A percentile compares a stretch with the other conserved stretches of the same genome.
phyloP scores from a whole-genome alignment of 2,113 vertebrate genomes.

The Rhagologus leucostigma region DNA sequence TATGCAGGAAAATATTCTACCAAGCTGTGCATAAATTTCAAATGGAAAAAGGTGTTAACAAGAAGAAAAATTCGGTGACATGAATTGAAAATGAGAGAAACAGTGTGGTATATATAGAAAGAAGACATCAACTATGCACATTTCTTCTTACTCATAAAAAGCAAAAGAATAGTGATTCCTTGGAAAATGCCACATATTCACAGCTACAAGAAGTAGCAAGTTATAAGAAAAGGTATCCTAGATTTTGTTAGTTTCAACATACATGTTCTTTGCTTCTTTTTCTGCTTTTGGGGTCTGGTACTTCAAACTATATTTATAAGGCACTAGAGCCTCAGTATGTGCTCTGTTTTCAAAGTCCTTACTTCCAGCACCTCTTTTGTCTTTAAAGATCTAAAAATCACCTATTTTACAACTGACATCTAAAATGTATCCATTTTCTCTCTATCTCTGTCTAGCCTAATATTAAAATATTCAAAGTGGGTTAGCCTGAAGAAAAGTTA shows the following conservation, averaged over 20 bases:
- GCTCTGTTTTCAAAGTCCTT: background rate
- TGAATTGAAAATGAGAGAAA: background rate
- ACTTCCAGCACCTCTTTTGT: background rate
- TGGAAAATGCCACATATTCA: background rate
- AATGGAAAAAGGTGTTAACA: background rate
- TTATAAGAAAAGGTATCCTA: background rate
- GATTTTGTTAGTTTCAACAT: background rate
- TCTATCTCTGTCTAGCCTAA: background rate
- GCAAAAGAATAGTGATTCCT: background rate
- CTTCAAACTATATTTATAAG: background rate
- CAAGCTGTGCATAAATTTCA: background rate
- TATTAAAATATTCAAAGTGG: background rate
- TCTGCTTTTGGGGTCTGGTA: background rate
- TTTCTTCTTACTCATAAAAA: background rate
- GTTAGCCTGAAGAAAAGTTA: background rate
- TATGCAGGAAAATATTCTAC: background rate
- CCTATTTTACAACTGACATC: background rate
- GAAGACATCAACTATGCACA: background rate
- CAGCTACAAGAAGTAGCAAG: background rate
- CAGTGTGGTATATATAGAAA: background rate
- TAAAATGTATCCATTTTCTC: background rate
- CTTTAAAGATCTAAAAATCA: background rate
- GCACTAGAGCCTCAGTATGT: accelerated
- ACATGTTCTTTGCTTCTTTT: accelerated
- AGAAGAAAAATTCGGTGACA: background rate